phyloP scores from a whole-genome alignment of 2,888 invertebrate genomes.

The Sinopyrophorus schimmeli region DNA sequence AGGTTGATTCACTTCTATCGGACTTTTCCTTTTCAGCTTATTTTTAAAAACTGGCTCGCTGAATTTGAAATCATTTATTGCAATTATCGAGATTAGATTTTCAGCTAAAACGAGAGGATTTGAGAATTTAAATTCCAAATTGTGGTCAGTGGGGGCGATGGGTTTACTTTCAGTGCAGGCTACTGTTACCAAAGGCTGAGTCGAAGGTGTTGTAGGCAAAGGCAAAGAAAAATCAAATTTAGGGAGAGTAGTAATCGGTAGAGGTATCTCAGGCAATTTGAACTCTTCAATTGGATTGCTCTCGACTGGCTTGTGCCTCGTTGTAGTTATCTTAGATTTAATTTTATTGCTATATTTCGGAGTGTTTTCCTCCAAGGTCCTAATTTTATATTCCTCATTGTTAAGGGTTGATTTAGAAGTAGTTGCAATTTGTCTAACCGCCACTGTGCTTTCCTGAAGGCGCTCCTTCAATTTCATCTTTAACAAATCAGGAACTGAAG shows the following conservation, averaged over 20 bases:
- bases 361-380: slow-evolving; percentile 33
- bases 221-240: slow-evolving; percentile 60
- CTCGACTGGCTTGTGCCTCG: slow-evolving; percentile 40
- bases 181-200: slow-evolving; percentile 13
- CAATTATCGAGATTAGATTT: slow-evolving; percentile 52
- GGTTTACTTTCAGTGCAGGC: slow-evolving; percentile 13
- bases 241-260: slow-evolving; percentile 63
- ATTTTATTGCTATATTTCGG: slow-evolving; percentile 55
- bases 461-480: slow-evolving; percentile 63
- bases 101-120: slow-evolving; percentile 57
- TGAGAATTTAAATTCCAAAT: slow-evolving; percentile 56
- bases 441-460: slow-evolving; percentile 64
- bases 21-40: slow-evolving; percentile 20
- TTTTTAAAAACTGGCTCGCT: slow-evolving; percentile 58
- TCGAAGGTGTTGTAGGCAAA: slow-evolving; percentile 40
- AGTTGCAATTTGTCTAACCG: slow-evolving; percentile 64
- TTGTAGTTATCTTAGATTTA: slow-evolving; percentile 49
- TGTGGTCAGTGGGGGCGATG: not conserved
- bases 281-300: slow-evolving; percentile 53
- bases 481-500: slow-evolving; percentile 66
- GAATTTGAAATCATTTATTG: slow-evolving; percentile 62
- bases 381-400: slow-evolving; percentile 48
- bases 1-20: not conserved
- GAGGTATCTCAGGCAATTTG: slow-evolving; percentile 59
- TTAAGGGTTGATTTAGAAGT: slow-evolving; percentile 57